Base-by-base conservation (phyloP, 2,797 vertebrate genomes). In the Hafferia zeledoni region DNA sequence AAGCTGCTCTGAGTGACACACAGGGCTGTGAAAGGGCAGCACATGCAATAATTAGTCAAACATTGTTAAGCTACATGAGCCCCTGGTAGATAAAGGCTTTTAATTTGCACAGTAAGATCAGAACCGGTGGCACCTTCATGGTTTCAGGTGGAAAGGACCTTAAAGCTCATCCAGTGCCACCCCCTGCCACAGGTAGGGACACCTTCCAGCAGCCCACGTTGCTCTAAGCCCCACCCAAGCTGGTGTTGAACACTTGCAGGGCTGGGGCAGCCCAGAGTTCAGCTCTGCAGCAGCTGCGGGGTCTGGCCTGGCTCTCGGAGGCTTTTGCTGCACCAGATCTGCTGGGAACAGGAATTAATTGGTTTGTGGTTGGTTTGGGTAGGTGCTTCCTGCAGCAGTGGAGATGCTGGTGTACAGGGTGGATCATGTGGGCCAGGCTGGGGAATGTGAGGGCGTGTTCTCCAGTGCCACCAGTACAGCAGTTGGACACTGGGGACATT, bases 81-180 rank as follows among this genome's bases (percentile, higher is more conserved):
- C 52, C 27, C 68, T 64, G 64, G 41, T 28, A n/a, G 79, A 13
- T 2, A 9, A 46, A 3, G 24, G 30, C 77, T 82, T 82, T 33
- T 46, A 31, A 12, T 70, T 60, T 43, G 52, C 44, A 27, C 3
- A 2, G 2, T 35, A 5, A 67, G 55, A 41, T 56, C 12, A 0
- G 61, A 44, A 44, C 22, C 2, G 0, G 5, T 50, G 80, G 41
- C 46, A n/a, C 57, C 44, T 12, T 17, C 0, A 0, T 3, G 43
- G 17, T 30, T 22, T 8, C 11, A 6, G 8, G 7, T 80, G 37
- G 47, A 33, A 33, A 37, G 28, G 64, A 33, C 3, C 24, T 64
- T 9, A 27, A 46, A 77, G 50, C 44, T 63, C 71, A 16, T 30
- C 28, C 28, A 15, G 55, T 43, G 1, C 56, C 70, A 55, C 35